Conservation (phyloP, 2,797 vertebrate species). For the Setipinna tenuifilis region DNA sequence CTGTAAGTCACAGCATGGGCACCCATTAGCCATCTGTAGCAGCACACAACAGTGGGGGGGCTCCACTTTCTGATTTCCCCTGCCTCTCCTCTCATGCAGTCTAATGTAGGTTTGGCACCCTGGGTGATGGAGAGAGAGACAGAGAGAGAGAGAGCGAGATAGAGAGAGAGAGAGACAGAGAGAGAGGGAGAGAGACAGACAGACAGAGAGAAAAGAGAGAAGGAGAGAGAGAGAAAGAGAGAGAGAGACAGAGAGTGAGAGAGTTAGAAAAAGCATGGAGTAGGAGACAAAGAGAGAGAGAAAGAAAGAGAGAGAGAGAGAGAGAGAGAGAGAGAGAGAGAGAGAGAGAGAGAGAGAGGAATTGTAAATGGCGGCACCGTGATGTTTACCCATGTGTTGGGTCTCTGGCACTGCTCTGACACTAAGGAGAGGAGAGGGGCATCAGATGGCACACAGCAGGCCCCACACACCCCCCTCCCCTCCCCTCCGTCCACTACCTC, state of each 20-base stretch:
- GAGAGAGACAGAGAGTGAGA: neutral
- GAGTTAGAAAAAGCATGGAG: neutral
- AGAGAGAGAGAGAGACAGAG: neutral
- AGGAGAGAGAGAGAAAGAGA: neutral
- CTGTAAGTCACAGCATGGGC: neutral
- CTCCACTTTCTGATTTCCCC: conserved; percentile 1
- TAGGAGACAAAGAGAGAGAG: neutral
- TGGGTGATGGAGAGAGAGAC: conserved; percentile 10
- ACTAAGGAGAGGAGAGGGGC: neutral
- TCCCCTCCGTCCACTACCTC: neutral
- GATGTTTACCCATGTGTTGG: neutral
- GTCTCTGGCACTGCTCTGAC: neutral
- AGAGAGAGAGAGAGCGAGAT: conserved; percentile 24
- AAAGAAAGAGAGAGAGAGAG: too few relatives aligned
- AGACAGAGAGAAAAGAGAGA: neutral
- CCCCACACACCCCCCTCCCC: neutral
- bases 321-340: neutral
- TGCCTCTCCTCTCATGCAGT: neutral
- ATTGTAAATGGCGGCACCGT: neutral
- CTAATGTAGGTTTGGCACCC: neutral
- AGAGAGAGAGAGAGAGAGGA: neutral
- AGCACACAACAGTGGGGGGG: neutral
- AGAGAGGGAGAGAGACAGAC: neutral
- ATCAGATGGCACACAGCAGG: neutral
- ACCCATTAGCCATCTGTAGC: conserved; percentile 4